Base-by-base conservation (phyloP, 2,113 vertebrate genomes). In the Sphaerodactylus townsendi region DNA sequence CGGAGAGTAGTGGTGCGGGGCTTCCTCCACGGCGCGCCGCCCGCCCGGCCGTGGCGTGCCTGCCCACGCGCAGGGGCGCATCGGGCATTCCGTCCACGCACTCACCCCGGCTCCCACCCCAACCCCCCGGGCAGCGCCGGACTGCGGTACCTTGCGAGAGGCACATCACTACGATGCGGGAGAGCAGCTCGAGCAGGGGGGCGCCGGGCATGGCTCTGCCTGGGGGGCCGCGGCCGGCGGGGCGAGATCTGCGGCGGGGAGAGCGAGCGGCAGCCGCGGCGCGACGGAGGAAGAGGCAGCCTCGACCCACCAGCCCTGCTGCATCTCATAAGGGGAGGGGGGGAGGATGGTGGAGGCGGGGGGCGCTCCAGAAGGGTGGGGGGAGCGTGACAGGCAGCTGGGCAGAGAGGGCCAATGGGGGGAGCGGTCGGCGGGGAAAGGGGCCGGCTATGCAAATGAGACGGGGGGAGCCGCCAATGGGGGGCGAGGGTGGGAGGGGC, bases 251-350 rank as follows among this genome's bases (percentile, higher is more conserved):
- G 81, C 72, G 19, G 81, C 70, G 69, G 65, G 2, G 71, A 46
- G 44, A 62, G 81, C 44, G 3, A 23, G 19, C n/a, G 10, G 2
- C 33, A 15, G 73, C 41, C 5, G 2, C 44, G 33, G 73, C 17
- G 65, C 10, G 73, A 33, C 23, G 46, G 82, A 41, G 64, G 73
- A 8, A 23, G 72, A 75, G 9, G 82, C 56, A 3, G 82, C 72
- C 81, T 83, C 64, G 41, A 23, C 44, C 72, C 73, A 30, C 82
- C 73, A 77, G 73, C 74, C 82, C 68, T 84, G 82, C 82, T 84
- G 82, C 82, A 84, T 77, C 82, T 84, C 82, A 83, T 53, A 39
- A 75, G 82, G 48, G 71, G 14, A 14, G 23, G 81, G 71, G 53
- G 69, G 37, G 80, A 62, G 53, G 41, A 64, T n/a, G 19, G 56